Conservation (phyloP, 2,113 vertebrate species). For the Gavia stellata region DNA sequence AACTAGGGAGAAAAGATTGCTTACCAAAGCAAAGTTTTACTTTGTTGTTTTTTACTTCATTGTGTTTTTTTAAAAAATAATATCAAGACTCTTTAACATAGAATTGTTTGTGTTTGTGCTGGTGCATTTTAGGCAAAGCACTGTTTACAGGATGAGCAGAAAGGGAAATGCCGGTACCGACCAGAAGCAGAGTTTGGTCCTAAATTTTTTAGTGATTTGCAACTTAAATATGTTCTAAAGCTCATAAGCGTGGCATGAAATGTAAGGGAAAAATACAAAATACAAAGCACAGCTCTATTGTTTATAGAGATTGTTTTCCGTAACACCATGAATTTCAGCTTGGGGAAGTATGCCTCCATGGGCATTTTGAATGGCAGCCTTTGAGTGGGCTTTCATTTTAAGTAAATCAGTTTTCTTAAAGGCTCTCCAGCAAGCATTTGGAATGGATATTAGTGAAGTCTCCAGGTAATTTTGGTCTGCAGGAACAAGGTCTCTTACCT, state of each 20-base stretch:
- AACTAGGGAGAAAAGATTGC: not conserved
- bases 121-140: not conserved
- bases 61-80: not conserved
- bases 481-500: not conserved
- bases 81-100: not conserved
- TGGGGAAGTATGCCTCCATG: not conserved
- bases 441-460: not conserved
- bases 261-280: not conserved
- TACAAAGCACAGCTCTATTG: not conserved
- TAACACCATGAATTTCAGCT: not conserved
- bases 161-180: not conserved
- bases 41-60: not conserved
- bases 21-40: not conserved
- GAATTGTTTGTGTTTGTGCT: not conserved
- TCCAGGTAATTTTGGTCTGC: not conserved
- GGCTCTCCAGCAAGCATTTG: not conserved
- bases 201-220: not conserved
- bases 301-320: not conserved
- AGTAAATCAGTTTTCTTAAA: not conserved
- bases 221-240: not conserved
- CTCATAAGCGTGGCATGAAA: not conserved
- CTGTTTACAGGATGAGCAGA: not conserved
- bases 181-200: not conserved
- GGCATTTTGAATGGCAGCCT: not conserved
- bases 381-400: not conserved